These are phyloP conservation scores for Spodoptera exigua DNA, from an alignment of 2,888 invertebrate genomes.

Conservation along the genomic window DNA sequence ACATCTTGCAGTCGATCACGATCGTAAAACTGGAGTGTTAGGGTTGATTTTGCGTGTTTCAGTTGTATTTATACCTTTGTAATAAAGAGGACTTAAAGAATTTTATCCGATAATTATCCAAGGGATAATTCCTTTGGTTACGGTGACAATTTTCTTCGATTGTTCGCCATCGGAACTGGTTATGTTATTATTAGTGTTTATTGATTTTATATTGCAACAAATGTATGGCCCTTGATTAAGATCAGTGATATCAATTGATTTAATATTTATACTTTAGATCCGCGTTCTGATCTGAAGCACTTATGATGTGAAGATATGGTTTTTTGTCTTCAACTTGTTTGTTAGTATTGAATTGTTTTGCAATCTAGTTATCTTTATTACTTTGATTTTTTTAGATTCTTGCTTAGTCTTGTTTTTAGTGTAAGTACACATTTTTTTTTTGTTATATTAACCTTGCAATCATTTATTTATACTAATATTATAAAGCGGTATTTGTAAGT, in stretches of 20 bases:
- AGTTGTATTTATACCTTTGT: conserved; percentile 46
- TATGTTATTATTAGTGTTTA: conserved; percentile 59
- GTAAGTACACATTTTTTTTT: neutral
- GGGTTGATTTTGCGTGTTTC: conserved; percentile 47
- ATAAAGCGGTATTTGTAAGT: too few relatives aligned
- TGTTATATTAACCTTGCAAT: too few relatives aligned
- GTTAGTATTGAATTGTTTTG: too few relatives aligned
- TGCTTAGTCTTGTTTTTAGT: neutral
- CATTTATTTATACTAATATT: too few relatives aligned
- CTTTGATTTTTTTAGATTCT: neutral
- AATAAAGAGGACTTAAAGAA: conserved; percentile 63
- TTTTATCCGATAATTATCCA: conserved; percentile 78
- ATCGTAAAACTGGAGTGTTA: conserved; percentile 29
- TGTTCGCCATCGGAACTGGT: conserved; percentile 57
- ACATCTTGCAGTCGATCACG: conserved; percentile 34
- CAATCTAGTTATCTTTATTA: too few relatives aligned
- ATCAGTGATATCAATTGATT: conserved; percentile 45
- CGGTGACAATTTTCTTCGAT: conserved; percentile 79
- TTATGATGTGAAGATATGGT: neutral
- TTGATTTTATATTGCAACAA: conserved; percentile 52
- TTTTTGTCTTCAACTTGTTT: conserved; percentile 7
- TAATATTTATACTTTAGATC: conserved; percentile 33
- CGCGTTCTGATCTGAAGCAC: conserved; percentile 21
- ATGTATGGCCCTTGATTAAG: conserved; percentile 41
- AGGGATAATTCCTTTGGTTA: conserved; percentile 73